These are phyloP conservation scores for Mastigias papua DNA, from an alignment of 30 jellyfish, hydroid and myxozoan species.

Conservation along the genomic window DNA sequence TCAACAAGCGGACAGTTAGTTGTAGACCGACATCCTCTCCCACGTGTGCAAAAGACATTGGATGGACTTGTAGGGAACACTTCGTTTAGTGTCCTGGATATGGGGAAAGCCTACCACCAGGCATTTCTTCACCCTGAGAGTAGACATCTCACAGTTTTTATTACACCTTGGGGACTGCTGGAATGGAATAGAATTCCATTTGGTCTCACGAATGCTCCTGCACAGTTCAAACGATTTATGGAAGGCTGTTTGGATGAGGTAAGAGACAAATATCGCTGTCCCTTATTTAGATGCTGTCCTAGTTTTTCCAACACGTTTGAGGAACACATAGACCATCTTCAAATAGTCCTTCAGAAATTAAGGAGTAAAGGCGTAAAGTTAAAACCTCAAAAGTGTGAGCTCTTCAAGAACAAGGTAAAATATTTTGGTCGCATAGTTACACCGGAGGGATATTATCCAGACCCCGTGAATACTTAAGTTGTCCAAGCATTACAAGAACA, in stretches of 20 bases:
- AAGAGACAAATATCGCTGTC: slow-evolving; percentile 66
- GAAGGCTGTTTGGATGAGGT: slow-evolving; percentile 56
- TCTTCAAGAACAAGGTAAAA: slow-evolving; percentile 46
- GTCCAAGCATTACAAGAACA: slow-evolving; percentile 28
- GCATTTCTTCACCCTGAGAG: slow-evolving; percentile 72
- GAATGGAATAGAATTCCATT: slow-evolving; percentile 67
- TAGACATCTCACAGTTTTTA: slow-evolving; percentile 47
- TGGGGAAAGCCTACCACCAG: slow-evolving; percentile 56
- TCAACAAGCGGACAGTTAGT: slow-evolving; percentile 43
- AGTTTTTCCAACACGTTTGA: slow-evolving; percentile 43
- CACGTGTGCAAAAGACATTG: slow-evolving; percentile 49
- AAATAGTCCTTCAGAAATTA: slow-evolving; percentile 45
- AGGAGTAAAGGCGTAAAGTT: slow-evolving; percentile 55
- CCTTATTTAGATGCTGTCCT: slow-evolving; percentile 68
- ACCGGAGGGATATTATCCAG: slow-evolving; percentile 34
- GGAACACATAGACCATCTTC: slow-evolving; percentile 39
- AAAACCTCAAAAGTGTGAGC: slow-evolving; percentile 57
- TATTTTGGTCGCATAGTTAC: slow-evolving; percentile 59
- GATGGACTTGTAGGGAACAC: slow-evolving; percentile 33
- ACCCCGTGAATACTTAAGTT: slow-evolving; percentile 33
- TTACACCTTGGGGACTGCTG: slow-evolving; percentile 70
- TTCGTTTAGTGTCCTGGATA: slow-evolving; percentile 56
- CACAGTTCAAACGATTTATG: slow-evolving; percentile 61
- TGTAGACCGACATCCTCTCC: slow-evolving; percentile 72
- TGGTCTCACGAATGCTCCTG: slow-evolving; percentile 73